These are phyloP conservation scores for Myodes glareolus DNA, from an alignment of 2,113 vertebrate genomes.

Conservation along the genomic window DNA sequence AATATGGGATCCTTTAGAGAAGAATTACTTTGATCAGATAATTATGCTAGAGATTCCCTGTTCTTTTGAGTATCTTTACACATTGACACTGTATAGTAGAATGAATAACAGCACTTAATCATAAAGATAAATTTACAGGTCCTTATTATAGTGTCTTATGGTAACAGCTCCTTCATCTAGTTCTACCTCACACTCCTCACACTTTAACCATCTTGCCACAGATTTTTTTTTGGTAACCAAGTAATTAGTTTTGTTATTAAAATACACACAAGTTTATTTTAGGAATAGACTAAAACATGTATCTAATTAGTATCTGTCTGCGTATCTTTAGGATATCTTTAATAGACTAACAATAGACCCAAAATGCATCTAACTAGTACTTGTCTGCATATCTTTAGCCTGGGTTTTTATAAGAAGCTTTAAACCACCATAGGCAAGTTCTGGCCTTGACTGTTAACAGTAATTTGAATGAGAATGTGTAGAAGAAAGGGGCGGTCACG, in stretches of 20 bases:
- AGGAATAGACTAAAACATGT: background rate
- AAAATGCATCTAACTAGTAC: background rate
- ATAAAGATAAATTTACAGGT: background rate
- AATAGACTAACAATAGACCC: background rate
- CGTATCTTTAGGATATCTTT: too few relatives aligned
- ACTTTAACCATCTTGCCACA: background rate
- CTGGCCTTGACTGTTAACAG: background rate
- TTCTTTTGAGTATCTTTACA: background rate
- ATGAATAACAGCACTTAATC: background rate
- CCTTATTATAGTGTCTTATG: background rate
- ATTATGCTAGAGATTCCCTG: background rate
- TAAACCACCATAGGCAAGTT: background rate
- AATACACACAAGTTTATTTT: background rate
- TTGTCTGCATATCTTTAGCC: slow-evolving; percentile 4
- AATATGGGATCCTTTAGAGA: background rate
- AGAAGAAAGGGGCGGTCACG: too few relatives aligned
- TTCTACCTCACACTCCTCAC: background rate
- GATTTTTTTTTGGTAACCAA: background rate
- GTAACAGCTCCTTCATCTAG: background rate
- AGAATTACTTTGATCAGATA: background rate
- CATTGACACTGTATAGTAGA: background rate
- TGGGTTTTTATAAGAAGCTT: slow-evolving; percentile 19
- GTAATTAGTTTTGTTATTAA: slow-evolving; percentile 29
- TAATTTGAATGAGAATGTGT: background rate
- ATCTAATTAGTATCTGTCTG: background rate